These are phyloP conservation scores for Melieria omissa DNA, from an alignment of 2,888 invertebrate genomes.

Conservation along the genomic window DNA sequence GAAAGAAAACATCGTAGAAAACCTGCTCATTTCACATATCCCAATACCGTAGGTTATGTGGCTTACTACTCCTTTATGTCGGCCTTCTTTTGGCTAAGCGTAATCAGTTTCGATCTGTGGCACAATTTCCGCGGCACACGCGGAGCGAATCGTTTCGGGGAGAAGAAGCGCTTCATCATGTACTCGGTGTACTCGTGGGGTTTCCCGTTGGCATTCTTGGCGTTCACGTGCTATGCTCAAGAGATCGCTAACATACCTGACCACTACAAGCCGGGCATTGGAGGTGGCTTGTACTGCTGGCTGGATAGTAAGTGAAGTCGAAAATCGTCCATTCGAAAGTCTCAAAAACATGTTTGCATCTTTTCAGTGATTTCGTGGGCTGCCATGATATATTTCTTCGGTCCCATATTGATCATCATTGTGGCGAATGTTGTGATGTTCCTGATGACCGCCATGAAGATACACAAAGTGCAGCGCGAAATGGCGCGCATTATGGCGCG, in stretches of 20 bases:
- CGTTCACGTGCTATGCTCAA: slow-evolving; percentile 58
- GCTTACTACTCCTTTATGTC: slow-evolving; percentile 82
- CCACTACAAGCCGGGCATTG: slow-evolving; percentile 69
- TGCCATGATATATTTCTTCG: slow-evolving; percentile 62
- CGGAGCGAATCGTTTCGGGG: slow-evolving; percentile 57
- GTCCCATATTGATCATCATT: slow-evolving; percentile 60
- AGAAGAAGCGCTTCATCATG: slow-evolving; percentile 61
- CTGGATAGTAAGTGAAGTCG: slow-evolving; percentile 67
- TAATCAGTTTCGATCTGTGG: slow-evolving; percentile 89
- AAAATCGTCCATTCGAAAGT: neutral
- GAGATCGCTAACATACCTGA: slow-evolving; percentile 51
- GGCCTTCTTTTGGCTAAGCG: slow-evolving; percentile 87
- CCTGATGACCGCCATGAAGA: slow-evolving; percentile 62
- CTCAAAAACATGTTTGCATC: neutral
- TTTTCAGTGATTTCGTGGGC: slow-evolving; percentile 58
- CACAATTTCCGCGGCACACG: slow-evolving; percentile 68
- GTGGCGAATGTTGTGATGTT: slow-evolving; percentile 63
- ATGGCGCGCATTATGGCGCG: slow-evolving; percentile 62
- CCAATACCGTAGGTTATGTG: slow-evolving; percentile 69
- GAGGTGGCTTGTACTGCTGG: slow-evolving; percentile 70
- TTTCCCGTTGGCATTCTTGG: slow-evolving; percentile 53
- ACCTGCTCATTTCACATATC: neutral
- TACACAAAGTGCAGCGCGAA: slow-evolving; percentile 62
- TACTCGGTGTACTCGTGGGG: slow-evolving; percentile 66
- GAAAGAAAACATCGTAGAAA: neutral